Percentiles rank a stretch among this genome's conserved stretches.
These are phyloP conservation scores for Megaleporinus macrocephalus DNA, from an alignment of 2,113 vertebrate genomes.

Conservation along the genomic window DNA sequence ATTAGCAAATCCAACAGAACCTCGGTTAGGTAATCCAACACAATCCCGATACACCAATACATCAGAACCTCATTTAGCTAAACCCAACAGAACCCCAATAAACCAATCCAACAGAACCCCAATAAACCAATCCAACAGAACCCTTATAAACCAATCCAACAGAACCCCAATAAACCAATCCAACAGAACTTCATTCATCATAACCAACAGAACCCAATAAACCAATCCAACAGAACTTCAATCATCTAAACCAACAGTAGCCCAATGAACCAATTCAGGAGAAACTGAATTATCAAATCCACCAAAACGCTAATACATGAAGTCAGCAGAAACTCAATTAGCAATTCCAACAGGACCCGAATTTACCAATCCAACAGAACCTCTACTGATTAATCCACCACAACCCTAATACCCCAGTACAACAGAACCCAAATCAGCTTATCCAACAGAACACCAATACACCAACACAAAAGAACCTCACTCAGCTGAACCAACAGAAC, in stretches of 20 bases:
- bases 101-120: neutral
- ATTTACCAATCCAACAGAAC: neutral
- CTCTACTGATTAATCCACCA: neutral
- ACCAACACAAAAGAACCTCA: neutral
- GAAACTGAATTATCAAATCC: neutral
- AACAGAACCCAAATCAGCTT: neutral
- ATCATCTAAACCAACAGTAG: neutral
- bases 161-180: neutral
- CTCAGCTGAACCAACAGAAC: neutral
- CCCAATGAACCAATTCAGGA: neutral
- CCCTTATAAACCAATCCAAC: neutral
- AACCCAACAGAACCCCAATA: neutral
- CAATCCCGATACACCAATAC: neutral
- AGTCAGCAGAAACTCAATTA: no score
- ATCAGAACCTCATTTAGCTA: no score
- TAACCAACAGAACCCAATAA: neutral
- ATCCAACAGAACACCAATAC: neutral
- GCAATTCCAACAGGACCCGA: neutral
- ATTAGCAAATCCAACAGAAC: neutral
- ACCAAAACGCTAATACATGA: neutral
- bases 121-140: neutral
- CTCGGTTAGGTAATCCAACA: neutral
- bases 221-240: neutral
- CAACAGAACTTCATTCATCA: neutral
- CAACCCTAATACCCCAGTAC: neutral